Conservation (phyloP, 2,797 vertebrate species). For the Scolopax rusticola region DNA sequence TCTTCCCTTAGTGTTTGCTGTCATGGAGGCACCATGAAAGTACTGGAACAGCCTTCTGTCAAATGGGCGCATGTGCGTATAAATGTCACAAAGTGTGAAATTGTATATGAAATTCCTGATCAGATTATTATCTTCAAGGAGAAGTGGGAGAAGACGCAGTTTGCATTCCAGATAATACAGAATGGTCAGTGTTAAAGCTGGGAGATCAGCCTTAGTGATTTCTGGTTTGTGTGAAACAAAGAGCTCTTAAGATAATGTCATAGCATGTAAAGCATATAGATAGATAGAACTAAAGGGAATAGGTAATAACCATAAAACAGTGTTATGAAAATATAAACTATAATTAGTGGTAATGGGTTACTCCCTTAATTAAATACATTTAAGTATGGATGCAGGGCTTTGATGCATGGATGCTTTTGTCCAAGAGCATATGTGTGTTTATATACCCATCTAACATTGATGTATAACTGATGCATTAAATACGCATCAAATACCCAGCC, state of each 20-base stretch:
- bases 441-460: slow-evolving; percentile 40
- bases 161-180: not conserved
- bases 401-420: slow-evolving; percentile 66
- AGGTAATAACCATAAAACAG: slow-evolving; percentile 65
- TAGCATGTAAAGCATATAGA: not conserved
- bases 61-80: not conserved
- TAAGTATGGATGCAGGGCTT: slow-evolving; percentile 47
- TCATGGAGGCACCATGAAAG: not conserved
- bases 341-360: slow-evolving; percentile 63
- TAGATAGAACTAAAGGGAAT: slow-evolving; percentile 50
- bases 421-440: slow-evolving; percentile 59
- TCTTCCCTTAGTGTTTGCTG: not conserved
- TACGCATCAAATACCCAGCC: slow-evolving; percentile 4
- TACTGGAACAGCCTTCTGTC: not conserved
- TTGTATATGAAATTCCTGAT: not conserved
- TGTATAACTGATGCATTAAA: slow-evolving; percentile 12
- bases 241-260: not conserved
- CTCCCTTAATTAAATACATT: slow-evolving; percentile 61
- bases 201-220: not conserved
- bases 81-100: not conserved
- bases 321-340: slow-evolving; percentile 66
- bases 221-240: not conserved
- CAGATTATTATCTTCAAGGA: not conserved
- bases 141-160: not conserved
- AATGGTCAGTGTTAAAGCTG: not conserved